Evolutionary conservation across 2,113 vertebrate genomes (phyloP), one percentile per base, ranked within the genome.

Genomic region (Bos taurus): DNA sequence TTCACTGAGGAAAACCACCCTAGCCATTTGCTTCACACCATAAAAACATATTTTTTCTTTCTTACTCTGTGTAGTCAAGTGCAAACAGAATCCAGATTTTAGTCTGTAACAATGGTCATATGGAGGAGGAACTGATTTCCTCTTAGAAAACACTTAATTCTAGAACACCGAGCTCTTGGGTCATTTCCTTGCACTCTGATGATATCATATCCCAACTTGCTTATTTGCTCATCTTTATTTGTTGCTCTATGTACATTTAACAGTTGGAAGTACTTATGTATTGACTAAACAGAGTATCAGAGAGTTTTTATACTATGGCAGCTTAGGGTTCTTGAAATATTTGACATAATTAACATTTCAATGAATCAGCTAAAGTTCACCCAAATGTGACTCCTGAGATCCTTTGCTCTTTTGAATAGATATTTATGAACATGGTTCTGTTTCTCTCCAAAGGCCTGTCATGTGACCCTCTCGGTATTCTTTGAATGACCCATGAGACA

Each of bases 81-180:
- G 88, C 92, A 96, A 97, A 97, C 78, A 78, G 93, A 95, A 88
- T 96, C 71, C 96, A 93, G 96, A 95, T 91, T 92, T 62, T 83
- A 77, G 59, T 46, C 56, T 26, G 7, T 84, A 88, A 67, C 91
- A 86, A 95, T 74, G 78, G 52, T 71, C 86, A 94, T 74, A 36
- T 88, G 96, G 77, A 52, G 40, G 82, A 88, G 56, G 67, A 87
- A 36, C 23, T 57, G 59, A 97, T 87, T 96, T 97, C 81, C 88
- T 97, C 80, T 54, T 62, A 82, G 78, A 95, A 97, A 95, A 50
- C 36, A 81, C 54, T 96, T 84, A 56, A 88, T 95, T 78, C 56
- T 84, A 67, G 77, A 95, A 88, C 16, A 48, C 17, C 2, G 12
- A 74, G 56, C 12, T 96, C 94, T 85, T 23, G 46, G 89, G 89